Percentiles rank a stretch among this genome's conserved stretches.
Evolutionary conservation across 2,797 vertebrate genomes (phyloP).

Genomic region (Philypnodon macrostomus): DNA sequence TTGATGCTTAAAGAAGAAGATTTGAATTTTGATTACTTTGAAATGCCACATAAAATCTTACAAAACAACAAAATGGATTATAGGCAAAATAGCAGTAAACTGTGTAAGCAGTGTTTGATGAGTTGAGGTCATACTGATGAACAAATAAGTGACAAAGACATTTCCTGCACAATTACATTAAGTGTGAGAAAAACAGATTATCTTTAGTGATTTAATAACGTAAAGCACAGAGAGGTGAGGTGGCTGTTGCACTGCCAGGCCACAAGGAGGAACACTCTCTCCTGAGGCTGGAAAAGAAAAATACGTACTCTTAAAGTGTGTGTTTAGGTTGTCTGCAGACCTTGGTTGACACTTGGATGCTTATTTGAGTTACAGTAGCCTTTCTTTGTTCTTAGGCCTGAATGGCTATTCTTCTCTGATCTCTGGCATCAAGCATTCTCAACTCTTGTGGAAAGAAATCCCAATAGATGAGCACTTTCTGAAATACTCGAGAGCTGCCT

Average conservation of each 20-base stretch:
- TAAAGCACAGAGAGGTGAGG: constrained; percentile 6
- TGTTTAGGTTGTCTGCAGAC: too few relatives aligned
- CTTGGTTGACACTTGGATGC: too few relatives aligned
- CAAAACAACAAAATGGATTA: not conserved
- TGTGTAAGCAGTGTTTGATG: not conserved
- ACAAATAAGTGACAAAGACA: constrained; percentile 19
- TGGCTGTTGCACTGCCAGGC: constrained; percentile 34
- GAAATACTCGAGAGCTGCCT: too few relatives aligned
- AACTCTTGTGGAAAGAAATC: too few relatives aligned
- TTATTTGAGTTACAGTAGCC: too few relatives aligned
- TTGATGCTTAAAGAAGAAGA: constrained; percentile 78
- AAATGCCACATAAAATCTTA: not conserved
- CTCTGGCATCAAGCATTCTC: too few relatives aligned
- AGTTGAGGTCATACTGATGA: constrained; percentile 8
- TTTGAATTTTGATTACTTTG: not conserved
- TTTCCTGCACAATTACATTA: constrained; percentile 28
- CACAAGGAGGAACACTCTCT: constrained; percentile 62
- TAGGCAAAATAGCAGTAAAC: not conserved
- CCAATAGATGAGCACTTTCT: too few relatives aligned
- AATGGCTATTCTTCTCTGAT: too few relatives aligned
- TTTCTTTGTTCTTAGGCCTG: too few relatives aligned
- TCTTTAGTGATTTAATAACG: constrained; percentile 32
- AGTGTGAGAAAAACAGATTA: constrained; percentile 37
- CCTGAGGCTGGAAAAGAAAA: constrained; percentile 28
- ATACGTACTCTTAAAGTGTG: not conserved